Percentiles rank a stretch among this genome's conserved stretches.
Conservation (phyloP, 2,888 invertebrate species). For the Callosobruchus maculatus region DNA sequence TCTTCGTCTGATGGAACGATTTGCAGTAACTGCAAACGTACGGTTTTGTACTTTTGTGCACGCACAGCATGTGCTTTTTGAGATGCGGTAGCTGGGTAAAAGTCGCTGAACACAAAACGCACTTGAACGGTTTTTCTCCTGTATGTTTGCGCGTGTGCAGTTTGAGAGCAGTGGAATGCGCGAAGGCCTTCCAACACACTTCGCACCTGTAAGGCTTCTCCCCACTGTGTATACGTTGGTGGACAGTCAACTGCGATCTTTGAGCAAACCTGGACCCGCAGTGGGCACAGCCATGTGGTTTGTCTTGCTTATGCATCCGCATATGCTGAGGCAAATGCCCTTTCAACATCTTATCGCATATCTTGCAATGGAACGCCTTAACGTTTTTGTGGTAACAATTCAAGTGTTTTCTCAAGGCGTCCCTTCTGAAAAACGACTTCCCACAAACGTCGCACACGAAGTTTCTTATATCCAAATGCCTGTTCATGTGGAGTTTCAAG, state of each 20-base stretch:
- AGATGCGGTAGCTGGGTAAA: constrained; percentile 83
- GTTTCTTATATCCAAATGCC: constrained; percentile 72
- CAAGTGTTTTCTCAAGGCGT: constrained; percentile 73
- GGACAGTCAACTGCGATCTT: constrained; percentile 79
- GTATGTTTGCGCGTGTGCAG: constrained; percentile 80
- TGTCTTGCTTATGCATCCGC: constrained; percentile 72
- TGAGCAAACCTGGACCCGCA: constrained; percentile 80
- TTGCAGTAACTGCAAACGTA: constrained; percentile 74
- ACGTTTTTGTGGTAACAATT: constrained; percentile 71
- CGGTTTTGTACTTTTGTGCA: constrained; percentile 74
- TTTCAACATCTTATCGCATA: constrained; percentile 77
- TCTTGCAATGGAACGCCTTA: constrained; percentile 72
- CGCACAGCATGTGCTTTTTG: constrained; percentile 83
- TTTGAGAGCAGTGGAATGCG: constrained; percentile 81
- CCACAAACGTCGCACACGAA: constrained; percentile 78
- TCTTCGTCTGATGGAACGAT: constrained; percentile 72
- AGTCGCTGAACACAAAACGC: constrained; percentile 65
- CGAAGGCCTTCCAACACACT: constrained; percentile 75
- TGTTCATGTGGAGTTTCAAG: constrained; percentile 61
- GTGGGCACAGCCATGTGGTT: constrained; percentile 73
- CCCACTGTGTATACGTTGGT: constrained; percentile 80
- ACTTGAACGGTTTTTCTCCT: constrained; percentile 79
- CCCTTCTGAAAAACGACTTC: constrained; percentile 70
- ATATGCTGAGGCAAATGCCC: constrained; percentile 81
- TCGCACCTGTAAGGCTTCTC: constrained; percentile 79